Conservation (phyloP, 1,140 invertebrate species). For the Zaprionus africanus region DNA sequence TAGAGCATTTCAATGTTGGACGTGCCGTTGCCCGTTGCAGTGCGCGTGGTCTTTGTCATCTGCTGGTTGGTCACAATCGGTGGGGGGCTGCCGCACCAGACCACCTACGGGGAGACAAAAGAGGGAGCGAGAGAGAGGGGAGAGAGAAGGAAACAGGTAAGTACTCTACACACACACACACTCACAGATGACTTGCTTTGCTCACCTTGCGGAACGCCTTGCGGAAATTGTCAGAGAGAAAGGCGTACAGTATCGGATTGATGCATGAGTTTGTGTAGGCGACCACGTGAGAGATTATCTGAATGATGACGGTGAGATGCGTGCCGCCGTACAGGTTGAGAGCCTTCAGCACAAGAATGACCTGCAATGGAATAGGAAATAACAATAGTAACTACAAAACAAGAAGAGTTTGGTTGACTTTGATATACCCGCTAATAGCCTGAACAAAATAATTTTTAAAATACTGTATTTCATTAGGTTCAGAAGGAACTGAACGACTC, state of each 20-base stretch:
- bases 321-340: constrained; percentile 88
- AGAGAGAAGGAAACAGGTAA: neutral
- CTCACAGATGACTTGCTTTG: neutral
- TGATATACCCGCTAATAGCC: no score
- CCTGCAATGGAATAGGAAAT: constrained; percentile 85
- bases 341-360: constrained; percentile 92
- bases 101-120: constrained; percentile 52
- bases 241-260: constrained; percentile 98
- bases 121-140: neutral
- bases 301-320: constrained; percentile 89
- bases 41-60: constrained; percentile 79
- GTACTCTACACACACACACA: neutral
- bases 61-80: constrained; percentile 73
- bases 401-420: no score
- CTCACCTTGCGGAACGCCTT: constrained; percentile 90
- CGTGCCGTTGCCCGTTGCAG: constrained; percentile 80
- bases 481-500: no score
- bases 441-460: no score
- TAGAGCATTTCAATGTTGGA: constrained; percentile 84
- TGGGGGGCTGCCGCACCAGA: constrained; percentile 80
- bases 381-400: neutral
- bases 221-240: constrained; percentile 93
- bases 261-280: constrained; percentile 98
- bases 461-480: no score
- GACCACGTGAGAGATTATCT: constrained; percentile 94